These are phyloP conservation scores for Rhodeus uyekii DNA, from an alignment of 2,797 vertebrate genomes.

Conservation along the genomic window DNA sequence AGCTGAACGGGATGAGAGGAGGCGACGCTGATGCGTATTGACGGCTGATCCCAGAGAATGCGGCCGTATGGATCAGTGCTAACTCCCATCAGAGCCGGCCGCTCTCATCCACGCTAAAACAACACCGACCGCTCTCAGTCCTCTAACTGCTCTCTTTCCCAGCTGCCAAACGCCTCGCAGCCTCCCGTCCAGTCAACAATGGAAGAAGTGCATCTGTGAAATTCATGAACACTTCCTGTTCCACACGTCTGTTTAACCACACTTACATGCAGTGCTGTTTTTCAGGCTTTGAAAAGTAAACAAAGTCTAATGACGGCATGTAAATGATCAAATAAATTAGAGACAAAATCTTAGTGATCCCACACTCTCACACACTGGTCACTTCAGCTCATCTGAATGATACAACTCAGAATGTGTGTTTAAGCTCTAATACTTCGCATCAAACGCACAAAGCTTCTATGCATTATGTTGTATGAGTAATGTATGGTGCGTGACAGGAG, in stretches of 20 bases:
- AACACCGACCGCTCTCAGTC: slow-evolving; percentile 49
- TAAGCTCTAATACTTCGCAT: neutral
- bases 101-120: slow-evolving; percentile 61
- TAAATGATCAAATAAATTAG: too few relatives aligned
- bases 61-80: slow-evolving; percentile 71
- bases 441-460: neutral
- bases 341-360: neutral
- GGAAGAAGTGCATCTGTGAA: slow-evolving; percentile 72
- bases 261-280: neutral
- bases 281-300: slow-evolving; percentile 57
- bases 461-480: neutral
- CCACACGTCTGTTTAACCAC: too few relatives aligned
- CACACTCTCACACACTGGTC: neutral
- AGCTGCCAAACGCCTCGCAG: slow-evolving; percentile 48
- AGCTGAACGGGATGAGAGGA: slow-evolving; percentile 8
- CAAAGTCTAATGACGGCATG: neutral
- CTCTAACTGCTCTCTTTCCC: slow-evolving; percentile 27
- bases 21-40: slow-evolving; percentile 74
- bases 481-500: neutral
- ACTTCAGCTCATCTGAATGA: neutral
- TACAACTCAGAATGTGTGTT: neutral
- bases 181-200: slow-evolving; percentile 39
- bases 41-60: slow-evolving; percentile 84
- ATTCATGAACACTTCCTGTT: slow-evolving; percentile 75
- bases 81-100: slow-evolving; percentile 77